Conservation (phyloP, 2,113 vertebrate genomes). For the Megaceryle torquata region DNA sequence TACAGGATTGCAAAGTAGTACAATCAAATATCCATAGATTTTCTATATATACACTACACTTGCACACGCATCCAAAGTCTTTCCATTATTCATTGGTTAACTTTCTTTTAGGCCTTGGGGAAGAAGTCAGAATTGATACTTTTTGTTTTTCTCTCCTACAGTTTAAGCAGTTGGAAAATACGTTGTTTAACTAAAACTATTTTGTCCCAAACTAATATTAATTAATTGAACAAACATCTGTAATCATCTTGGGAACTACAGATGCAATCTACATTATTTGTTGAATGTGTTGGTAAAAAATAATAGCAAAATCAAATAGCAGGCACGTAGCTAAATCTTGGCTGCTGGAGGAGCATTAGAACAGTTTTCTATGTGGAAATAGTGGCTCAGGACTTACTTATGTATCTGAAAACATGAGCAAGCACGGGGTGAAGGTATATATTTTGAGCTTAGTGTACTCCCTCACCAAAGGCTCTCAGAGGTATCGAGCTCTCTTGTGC, state of each 20-base stretch:
- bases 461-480: not conserved
- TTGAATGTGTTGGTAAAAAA: not conserved
- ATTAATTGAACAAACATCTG: not conserved
- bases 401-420: not conserved
- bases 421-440: not conserved
- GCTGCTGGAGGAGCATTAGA: not conserved
- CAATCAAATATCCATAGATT: not conserved
- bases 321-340: not conserved
- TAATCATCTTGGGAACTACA: not conserved
- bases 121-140: not conserved
- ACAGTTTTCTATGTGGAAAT: not conserved
- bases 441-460: not conserved
- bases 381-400: not conserved
- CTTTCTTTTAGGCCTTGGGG: not conserved
- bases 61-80: not conserved
- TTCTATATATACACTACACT: not conserved
- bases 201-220: not conserved
- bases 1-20: not conserved
- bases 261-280: not conserved
- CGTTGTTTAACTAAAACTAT: fast-evolving
- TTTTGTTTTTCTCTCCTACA: not conserved
- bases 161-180: not conserved
- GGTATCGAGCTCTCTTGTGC: not conserved
- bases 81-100: not conserved
- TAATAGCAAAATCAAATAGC: not conserved